Percentiles rank a stretch among this genome's conserved stretches.
These are phyloP conservation scores for Leptoclinus maculatus DNA, from an alignment of 2,797 vertebrate species.

Conservation along the genomic window DNA sequence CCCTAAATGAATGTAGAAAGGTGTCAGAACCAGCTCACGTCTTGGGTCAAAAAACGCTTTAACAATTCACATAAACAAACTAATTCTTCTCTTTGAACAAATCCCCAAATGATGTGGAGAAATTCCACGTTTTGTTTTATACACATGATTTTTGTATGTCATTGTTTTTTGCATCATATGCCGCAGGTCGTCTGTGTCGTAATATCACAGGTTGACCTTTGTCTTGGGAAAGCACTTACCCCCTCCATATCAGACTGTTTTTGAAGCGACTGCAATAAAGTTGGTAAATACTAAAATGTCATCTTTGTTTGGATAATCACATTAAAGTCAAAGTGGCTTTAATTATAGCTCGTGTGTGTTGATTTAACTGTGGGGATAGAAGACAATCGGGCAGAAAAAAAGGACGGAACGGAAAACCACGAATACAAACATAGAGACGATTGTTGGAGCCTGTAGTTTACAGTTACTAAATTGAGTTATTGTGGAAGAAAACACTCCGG, in stretches of 20 bases:
- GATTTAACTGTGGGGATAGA: not conserved
- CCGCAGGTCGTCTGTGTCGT: conserved; percentile 25
- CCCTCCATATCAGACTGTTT: conserved; percentile 51
- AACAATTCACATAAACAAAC: conserved; percentile 13
- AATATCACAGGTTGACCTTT: conserved; percentile 31
- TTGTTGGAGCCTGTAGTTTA: conserved; percentile 23
- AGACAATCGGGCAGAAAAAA: not conserved
- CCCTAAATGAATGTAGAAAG: too few species aligned
- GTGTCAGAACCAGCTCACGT: conserved; percentile 9
- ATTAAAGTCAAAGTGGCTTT: conserved; percentile 12
- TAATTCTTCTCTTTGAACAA: not conserved
- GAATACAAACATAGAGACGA: not conserved
- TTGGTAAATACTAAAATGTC: conserved; percentile 40
- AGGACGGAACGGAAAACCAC: conserved; percentile 1
- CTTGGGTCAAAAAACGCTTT: conserved; percentile 33
- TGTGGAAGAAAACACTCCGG: conserved; percentile 1
- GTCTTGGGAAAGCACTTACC: conserved; percentile 62
- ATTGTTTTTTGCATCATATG: conserved; percentile 42
- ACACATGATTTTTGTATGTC: conserved; percentile 30
- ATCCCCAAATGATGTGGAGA: conserved; percentile 13
- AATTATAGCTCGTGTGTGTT: conserved; percentile 21
- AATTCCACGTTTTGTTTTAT: conserved; percentile 36
- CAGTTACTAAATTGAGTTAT: conserved; percentile 13
- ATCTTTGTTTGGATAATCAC: conserved; percentile 47
- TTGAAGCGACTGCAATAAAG: conserved; percentile 73